Conservation (phyloP, 2,797 vertebrate species). For the Sebastolobus altivelis region DNA sequence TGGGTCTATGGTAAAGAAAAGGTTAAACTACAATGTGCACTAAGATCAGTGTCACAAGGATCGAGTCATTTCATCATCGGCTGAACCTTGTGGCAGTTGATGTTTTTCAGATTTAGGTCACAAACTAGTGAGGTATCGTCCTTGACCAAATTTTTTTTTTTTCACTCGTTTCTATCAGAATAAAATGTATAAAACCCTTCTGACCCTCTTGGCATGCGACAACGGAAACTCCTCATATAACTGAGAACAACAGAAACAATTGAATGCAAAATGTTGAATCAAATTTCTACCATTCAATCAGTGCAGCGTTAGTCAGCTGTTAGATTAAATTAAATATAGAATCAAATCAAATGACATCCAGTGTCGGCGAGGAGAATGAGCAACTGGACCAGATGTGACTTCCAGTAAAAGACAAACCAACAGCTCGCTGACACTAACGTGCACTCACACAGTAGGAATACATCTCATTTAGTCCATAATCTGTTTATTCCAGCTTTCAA, state of each 20-base stretch:
- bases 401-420: neutral
- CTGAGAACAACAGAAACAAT: neutral
- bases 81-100: neutral
- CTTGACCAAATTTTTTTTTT: neutral
- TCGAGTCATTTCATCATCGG: neutral
- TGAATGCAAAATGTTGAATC: neutral
- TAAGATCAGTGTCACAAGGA: neutral
- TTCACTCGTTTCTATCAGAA: neutral
- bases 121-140: neutral
- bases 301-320: neutral
- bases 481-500: conserved; percentile 17
- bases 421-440: neutral
- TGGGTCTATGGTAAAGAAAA: too few species aligned
- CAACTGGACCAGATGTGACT: neutral
- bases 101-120: neutral
- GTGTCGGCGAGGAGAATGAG: neutral
- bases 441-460: neutral
- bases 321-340: neutral
- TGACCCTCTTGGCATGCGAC: neutral
- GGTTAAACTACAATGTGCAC: neutral
- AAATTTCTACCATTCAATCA: neutral
- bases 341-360: neutral
- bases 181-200: neutral
- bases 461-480: conserved; percentile 25
- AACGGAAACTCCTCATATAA: neutral